Conservation (phyloP, 92 coral and sea anemone genomes). For the Palythoa grandis region DNA sequence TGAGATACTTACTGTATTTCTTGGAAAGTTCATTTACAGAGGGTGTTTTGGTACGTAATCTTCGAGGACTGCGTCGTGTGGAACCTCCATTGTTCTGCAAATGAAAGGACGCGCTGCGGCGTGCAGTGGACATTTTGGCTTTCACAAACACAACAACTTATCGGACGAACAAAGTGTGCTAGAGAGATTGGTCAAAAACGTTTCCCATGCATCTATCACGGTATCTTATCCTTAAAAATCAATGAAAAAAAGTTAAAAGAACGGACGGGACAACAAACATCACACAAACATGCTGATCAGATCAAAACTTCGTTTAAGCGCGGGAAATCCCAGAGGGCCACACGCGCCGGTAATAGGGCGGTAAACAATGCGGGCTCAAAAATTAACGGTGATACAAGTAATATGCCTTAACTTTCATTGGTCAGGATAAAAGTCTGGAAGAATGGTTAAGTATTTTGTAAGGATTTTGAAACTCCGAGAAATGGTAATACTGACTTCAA, state of each 20-base stretch:
- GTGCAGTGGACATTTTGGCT: constrained; percentile 68
- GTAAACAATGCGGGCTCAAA: constrained; percentile 10
- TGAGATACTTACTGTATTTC: constrained; percentile 81
- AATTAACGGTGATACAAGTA: no score
- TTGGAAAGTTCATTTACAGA: constrained; percentile 91
- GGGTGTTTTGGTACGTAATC: constrained; percentile 93
- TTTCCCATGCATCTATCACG: neutral
- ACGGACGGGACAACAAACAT: neutral
- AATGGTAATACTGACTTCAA: no score
- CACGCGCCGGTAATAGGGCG: constrained; percentile 30
- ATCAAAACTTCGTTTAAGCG: constrained; percentile 70
- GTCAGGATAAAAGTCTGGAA: no score
- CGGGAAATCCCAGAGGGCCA: constrained; percentile 97
- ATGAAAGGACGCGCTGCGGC: constrained; percentile 67
- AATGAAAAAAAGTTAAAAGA: neutral
- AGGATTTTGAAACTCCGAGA: no score
- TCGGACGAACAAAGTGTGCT: neutral
- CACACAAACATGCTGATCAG: constrained; percentile 15
- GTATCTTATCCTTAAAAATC: neutral
- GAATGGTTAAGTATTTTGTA: no score
- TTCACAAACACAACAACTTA: neutral
- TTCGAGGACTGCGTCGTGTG: constrained; percentile 83
- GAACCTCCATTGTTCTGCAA: constrained; percentile 44
- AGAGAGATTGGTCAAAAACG: constrained; percentile 7
- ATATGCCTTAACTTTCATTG: no score